Evolutionary conservation across 2,113 vertebrate species (phyloP).

Genomic region (Charina bottae): DNA sequence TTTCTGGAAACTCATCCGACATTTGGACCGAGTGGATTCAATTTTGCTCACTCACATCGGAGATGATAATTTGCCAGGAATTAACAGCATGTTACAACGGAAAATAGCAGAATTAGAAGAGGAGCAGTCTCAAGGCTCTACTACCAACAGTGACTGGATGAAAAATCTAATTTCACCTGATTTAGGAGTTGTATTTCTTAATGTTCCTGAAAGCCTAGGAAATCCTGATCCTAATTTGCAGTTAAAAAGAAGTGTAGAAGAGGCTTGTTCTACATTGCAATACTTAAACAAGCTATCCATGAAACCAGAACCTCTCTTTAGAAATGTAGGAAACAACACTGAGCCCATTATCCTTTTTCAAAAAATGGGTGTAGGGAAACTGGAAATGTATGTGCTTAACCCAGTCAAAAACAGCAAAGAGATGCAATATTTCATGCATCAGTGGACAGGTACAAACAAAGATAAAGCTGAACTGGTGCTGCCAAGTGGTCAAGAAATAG

Average conservation of each 20-base stretch:
- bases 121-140: slow-evolving; percentile 93
- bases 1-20: slow-evolving; percentile 97
- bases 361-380: slow-evolving; percentile 96
- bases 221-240: slow-evolving; percentile 82
- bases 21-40: slow-evolving; percentile 94
- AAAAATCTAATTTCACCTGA: slow-evolving; percentile 98
- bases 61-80: slow-evolving; percentile 93
- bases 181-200: slow-evolving; percentile 93
- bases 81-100: slow-evolving; percentile 94
- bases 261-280: slow-evolving; percentile 88
- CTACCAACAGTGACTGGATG: slow-evolving; percentile 94
- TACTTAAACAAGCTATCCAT: slow-evolving; percentile 91
- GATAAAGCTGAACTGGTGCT: slow-evolving; percentile 87
- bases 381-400: slow-evolving; percentile 97
- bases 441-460: slow-evolving; percentile 91
- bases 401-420: slow-evolving; percentile 94
- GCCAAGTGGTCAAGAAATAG: slow-evolving; percentile 88
- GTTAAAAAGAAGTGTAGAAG: slow-evolving; percentile 86
- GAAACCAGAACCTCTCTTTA: slow-evolving; percentile 88
- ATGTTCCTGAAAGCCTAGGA: slow-evolving; percentile 89
- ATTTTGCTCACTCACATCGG: slow-evolving; percentile 94
- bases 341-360: slow-evolving; percentile 95
- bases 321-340: slow-evolving; percentile 82
- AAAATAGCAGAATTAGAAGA: slow-evolving; percentile 93
- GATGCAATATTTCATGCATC: slow-evolving; percentile 93